phyloP scores from a whole-genome alignment of 1,140 invertebrate genomes.

The Whitmania pigra region DNA sequence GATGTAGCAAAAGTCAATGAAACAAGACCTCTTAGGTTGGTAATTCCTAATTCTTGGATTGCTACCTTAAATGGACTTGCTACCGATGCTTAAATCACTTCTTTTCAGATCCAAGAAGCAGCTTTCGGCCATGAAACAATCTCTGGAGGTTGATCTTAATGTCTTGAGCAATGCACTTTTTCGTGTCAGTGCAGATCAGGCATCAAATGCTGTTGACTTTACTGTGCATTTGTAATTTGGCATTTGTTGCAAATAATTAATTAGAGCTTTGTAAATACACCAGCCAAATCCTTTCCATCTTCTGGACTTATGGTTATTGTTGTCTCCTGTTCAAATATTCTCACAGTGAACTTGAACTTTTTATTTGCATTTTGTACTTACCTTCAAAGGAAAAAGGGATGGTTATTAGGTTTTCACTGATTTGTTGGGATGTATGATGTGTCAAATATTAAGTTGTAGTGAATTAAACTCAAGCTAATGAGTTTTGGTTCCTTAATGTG shows the following conservation, averaged over 20 bases:
- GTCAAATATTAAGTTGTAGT: too few relatives aligned
- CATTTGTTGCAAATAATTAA: not conserved
- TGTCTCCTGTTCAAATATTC: too few relatives aligned
- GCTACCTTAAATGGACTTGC: not conserved
- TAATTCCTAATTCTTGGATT: not conserved
- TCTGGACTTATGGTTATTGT: too few relatives aligned
- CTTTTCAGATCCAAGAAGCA: constrained; percentile 12
- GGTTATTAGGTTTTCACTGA: too few relatives aligned
- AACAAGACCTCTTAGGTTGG: not conserved
- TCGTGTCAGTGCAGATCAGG: not conserved
- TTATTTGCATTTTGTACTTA: too few relatives aligned
- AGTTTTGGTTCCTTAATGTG: too few relatives aligned
- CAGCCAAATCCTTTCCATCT: too few relatives aligned
- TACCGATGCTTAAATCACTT: constrained; percentile 1
- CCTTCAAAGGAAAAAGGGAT: too few relatives aligned
- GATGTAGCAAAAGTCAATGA: not conserved
- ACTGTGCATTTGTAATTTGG: not conserved
- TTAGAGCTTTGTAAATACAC: too few relatives aligned
- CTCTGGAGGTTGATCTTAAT: not conserved
- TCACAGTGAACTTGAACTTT: too few relatives aligned
- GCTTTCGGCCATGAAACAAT: not conserved
- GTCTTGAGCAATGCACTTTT: constrained; percentile 2
- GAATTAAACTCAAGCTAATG: too few relatives aligned
- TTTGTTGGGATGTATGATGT: too few relatives aligned
- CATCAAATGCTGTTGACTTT: constrained; percentile 8